Percentiles rank a stretch among this genome's conserved stretches.
Conservation (phyloP, 2,888 invertebrate genomes). For the Oscheius sp. region DNA sequence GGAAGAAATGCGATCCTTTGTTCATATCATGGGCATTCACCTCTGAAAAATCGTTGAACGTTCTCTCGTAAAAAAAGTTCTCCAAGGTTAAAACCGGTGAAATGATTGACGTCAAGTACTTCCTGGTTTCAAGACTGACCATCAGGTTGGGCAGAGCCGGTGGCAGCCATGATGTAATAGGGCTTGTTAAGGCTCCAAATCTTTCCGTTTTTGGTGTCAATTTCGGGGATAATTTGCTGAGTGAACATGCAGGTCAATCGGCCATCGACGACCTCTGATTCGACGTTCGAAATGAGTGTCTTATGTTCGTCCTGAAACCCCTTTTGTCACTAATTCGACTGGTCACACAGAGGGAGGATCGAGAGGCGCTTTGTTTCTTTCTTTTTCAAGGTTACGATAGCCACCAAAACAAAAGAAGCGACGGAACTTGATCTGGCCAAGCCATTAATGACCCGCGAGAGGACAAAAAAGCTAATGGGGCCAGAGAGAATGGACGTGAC, state of each 20-base stretch:
- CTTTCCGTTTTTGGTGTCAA: constrained; percentile 52
- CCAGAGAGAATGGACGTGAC: no score
- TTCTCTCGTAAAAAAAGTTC: no score
- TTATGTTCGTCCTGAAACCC: constrained; percentile 49
- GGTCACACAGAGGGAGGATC: background rate
- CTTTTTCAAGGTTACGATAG: no score
- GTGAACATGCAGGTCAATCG: constrained; percentile 59
- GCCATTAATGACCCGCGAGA: no score
- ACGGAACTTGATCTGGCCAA: no score
- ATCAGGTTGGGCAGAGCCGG: constrained; percentile 66
- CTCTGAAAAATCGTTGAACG: no score
- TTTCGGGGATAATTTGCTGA: constrained; percentile 63
- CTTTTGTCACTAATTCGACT: background rate
- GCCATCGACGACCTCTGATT: constrained; percentile 56
- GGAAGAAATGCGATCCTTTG: constrained; percentile 61
- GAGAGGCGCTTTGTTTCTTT: no score
- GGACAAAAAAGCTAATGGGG: no score
- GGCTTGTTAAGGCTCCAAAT: constrained; percentile 60
- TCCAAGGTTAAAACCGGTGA: background rate
- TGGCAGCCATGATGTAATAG: constrained; percentile 65
- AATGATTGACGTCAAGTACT: background rate
- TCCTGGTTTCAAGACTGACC: constrained; percentile 42
- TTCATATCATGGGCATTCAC: constrained; percentile 65
- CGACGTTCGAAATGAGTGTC: constrained; percentile 46
- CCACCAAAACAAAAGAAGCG: no score